A percentile compares a stretch with the other conserved stretches of the same genome.
Evolutionary conservation across 2,888 invertebrate species (phyloP).

Genomic region (Diaperis boleti): DNA sequence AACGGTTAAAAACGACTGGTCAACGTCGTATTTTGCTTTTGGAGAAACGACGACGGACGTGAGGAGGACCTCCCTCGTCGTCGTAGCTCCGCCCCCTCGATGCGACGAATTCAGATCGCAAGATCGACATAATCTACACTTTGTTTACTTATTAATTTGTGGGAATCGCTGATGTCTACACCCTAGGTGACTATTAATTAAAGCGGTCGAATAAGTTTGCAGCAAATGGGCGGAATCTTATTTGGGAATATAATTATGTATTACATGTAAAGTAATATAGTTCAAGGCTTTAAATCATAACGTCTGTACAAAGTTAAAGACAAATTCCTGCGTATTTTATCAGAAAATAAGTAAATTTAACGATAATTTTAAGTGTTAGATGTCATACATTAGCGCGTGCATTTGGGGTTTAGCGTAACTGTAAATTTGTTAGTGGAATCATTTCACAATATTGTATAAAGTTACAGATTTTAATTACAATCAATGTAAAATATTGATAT

Average conservation of each 20-base stretch:
- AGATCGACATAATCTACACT: conserved; percentile 3
- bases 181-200: background rate
- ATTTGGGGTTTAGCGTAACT: conserved; percentile 30
- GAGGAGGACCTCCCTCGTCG: background rate
- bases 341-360: conserved; percentile 5
- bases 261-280: conserved; percentile 2
- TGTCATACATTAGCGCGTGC: conserved; percentile 32
- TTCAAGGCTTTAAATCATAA: conserved; percentile 21
- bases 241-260: conserved; percentile 1
- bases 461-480: conserved; percentile 19
- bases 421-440: conserved; percentile 41
- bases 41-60: background rate
- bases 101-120: conserved; percentile 2
- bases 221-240: background rate
- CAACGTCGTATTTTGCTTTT: conserved; percentile 10
- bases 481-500: conserved; percentile 40
- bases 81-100: background rate
- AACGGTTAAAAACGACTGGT: conserved; percentile 5
- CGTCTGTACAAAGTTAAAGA: conserved; percentile 34
- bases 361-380: conserved; percentile 34
- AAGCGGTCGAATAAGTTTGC: conserved; percentile 8
- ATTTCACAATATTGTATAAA: conserved; percentile 41
- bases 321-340: conserved; percentile 27
- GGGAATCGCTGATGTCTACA: background rate
- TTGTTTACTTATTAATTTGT: conserved; percentile 1